A percentile compares a stretch with the other conserved stretches of the same genome.
Evolutionary conservation across 2,888 invertebrate genomes (phyloP).

Genomic region (Amblyteles armatorius): DNA sequence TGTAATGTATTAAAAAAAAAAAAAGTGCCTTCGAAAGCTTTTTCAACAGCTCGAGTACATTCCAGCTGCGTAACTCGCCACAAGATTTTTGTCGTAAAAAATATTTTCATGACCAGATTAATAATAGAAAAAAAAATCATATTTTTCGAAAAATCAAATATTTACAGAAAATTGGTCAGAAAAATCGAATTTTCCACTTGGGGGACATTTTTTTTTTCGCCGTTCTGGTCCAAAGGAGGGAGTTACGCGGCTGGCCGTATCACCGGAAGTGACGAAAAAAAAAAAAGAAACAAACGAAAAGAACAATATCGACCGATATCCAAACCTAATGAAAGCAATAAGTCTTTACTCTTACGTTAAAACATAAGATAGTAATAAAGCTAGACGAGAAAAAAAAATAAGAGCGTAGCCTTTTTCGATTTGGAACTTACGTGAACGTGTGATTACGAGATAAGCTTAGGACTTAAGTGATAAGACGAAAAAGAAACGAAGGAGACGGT

Average conservation of each 20-base stretch:
- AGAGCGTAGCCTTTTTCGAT: conserved; percentile 36
- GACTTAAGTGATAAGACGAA: conserved; percentile 32
- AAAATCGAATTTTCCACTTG: neutral
- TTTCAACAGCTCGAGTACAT: neutral
- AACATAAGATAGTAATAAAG: neutral
- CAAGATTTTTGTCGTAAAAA: neutral
- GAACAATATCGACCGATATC: conserved; percentile 36
- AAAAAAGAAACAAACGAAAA: conserved; percentile 1
- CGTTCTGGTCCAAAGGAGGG: neutral
- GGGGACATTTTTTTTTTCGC: neutral
- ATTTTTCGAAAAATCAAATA: neutral
- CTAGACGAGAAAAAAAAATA: conserved; percentile 4
- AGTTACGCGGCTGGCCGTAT: conserved; percentile 2
- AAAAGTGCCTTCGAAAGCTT: conserved; percentile 68
- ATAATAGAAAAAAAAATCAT: neutral
- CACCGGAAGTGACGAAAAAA: conserved; percentile 14
- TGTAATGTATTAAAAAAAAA: conserved; percentile 1
- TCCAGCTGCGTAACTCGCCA: neutral
- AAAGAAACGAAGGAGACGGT: conserved; percentile 45
- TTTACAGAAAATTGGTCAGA: neutral
- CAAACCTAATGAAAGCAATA: conserved; percentile 59
- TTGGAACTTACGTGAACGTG: conserved; percentile 42
- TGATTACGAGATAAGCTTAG: conserved; percentile 60
- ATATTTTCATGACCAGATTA: neutral
- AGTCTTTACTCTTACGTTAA: conserved; percentile 13